These are phyloP conservation scores for Laterallus jamaicensis DNA, from an alignment of 2,113 vertebrate species.

Conservation along the genomic window DNA sequence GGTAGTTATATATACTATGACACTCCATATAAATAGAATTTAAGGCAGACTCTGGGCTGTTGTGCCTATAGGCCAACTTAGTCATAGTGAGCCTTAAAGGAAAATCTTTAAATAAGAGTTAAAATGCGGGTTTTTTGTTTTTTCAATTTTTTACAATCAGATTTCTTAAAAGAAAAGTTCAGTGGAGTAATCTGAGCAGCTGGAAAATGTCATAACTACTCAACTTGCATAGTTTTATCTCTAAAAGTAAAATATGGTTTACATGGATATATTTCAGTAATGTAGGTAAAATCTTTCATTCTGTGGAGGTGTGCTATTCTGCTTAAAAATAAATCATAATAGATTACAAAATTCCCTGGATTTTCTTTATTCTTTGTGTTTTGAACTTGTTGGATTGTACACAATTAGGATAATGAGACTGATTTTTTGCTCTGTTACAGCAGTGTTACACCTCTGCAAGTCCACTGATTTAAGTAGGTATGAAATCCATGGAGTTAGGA, in stretches of 20 bases:
- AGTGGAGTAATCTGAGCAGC: background rate
- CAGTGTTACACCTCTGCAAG: background rate
- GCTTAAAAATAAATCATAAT: background rate
- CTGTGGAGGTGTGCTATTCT: background rate
- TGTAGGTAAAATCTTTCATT: background rate
- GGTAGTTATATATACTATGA: background rate
- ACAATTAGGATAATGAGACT: background rate
- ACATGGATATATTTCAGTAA: background rate
- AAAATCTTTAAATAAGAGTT: background rate
- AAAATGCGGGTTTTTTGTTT: too few relatives aligned
- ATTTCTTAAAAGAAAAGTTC: background rate
- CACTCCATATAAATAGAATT: background rate
- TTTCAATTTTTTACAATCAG: background rate
- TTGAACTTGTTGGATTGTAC: background rate
- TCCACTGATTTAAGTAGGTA: background rate
- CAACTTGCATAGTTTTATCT: background rate
- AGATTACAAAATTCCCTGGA: background rate
- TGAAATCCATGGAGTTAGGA: background rate
- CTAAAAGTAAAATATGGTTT: background rate
- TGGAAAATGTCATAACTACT: background rate
- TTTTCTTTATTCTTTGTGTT: background rate
- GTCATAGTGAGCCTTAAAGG: background rate
- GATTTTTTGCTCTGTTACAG: background rate
- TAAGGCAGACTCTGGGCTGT: background rate
- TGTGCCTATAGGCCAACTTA: background rate